These are phyloP conservation scores for Altica lythri DNA, from an alignment of 2,888 invertebrate genomes.

Conservation along the genomic window DNA sequence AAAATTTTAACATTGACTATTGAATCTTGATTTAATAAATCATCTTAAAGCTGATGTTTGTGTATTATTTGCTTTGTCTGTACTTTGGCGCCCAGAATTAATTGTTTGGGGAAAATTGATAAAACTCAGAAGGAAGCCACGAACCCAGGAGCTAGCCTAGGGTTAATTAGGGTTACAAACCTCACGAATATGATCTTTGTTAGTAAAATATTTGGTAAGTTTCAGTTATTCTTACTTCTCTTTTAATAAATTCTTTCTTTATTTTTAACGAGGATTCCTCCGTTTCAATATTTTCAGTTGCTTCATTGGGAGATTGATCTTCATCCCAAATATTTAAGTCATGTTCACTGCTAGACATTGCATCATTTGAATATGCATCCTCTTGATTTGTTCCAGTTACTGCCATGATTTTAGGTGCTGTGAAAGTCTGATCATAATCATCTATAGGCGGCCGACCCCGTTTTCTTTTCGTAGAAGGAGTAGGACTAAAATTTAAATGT, in stretches of 20 bases:
- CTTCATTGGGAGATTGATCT: slow-evolving; percentile 50
- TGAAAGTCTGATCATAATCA: slow-evolving; percentile 62
- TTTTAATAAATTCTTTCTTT: slow-evolving; percentile 54
- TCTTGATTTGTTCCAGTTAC: slow-evolving; percentile 54
- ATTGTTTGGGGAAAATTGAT: too few relatives aligned
- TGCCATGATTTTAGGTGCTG: slow-evolving; percentile 61
- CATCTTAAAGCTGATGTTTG: too few relatives aligned
- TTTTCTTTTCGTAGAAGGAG: slow-evolving; percentile 59
- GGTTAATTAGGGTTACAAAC: too few relatives aligned
- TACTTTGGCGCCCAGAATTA: too few relatives aligned
- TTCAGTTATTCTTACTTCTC: slow-evolving; percentile 8
- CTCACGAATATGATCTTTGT: too few relatives aligned
- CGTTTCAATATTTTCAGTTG: slow-evolving; percentile 46
- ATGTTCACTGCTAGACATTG: slow-evolving; percentile 56
- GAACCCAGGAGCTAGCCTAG: too few relatives aligned
- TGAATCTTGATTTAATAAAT: too few relatives aligned
- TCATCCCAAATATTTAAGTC: slow-evolving; percentile 56
- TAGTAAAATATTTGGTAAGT: too few relatives aligned
- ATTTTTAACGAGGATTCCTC: slow-evolving; percentile 50
- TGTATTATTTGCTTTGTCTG: too few relatives aligned
- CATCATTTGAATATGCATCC: slow-evolving; percentile 55
- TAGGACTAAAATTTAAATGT: slow-evolving; percentile 48
- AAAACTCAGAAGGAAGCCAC: too few relatives aligned
- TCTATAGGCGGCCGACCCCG: slow-evolving; percentile 70
- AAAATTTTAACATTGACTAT: too few relatives aligned